Percentiles rank a stretch among this genome's conserved stretches.
phyloP scores from a whole-genome alignment of 2,888 invertebrate species.

The Drosophila histrio region DNA sequence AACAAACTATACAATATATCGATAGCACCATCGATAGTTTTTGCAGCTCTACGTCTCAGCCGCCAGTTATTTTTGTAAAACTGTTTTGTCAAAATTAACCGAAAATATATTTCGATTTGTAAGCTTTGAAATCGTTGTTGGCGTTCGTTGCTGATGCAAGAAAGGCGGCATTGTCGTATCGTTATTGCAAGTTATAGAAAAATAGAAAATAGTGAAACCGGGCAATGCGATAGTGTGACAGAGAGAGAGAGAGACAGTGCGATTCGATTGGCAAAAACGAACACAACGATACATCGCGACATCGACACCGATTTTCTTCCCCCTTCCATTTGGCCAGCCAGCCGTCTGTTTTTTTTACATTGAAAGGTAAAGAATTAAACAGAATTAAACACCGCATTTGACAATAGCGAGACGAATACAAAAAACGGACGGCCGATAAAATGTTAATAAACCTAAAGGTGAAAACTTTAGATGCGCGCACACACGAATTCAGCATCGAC shows the following conservation, averaged over 20 bases:
- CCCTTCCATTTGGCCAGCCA: slow-evolving; percentile 9
- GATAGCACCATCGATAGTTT: not conserved
- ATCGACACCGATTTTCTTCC: slow-evolving; percentile 45
- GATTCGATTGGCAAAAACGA: slow-evolving; percentile 51
- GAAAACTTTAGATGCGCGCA: slow-evolving; percentile 94
- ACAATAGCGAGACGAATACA: slow-evolving; percentile 10
- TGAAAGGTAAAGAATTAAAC: slow-evolving; percentile 12
- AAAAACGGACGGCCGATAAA: slow-evolving; percentile 58
- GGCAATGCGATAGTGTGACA: slow-evolving; percentile 1
- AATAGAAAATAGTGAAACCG: slow-evolving; percentile 18
- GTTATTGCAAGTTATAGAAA: slow-evolving; percentile 1
- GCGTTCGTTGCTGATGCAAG: slow-evolving; percentile 7
- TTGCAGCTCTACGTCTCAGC: slow-evolving; percentile 19
- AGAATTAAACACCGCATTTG: slow-evolving; percentile 35
- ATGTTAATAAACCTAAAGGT: slow-evolving; percentile 91
- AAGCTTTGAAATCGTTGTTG: slow-evolving; percentile 6
- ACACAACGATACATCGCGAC: slow-evolving; percentile 48
- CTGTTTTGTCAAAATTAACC: slow-evolving; percentile 45
- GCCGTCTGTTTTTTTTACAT: slow-evolving; percentile 39
- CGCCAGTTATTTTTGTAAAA: slow-evolving; percentile 27
- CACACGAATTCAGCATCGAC: slow-evolving; percentile 91
- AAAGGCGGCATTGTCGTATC: not conserved
- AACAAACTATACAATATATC: not conserved
- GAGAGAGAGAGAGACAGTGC: slow-evolving; percentile 21
- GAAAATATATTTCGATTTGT: slow-evolving; percentile 15